phyloP scores from a whole-genome alignment of 2,113 vertebrate genomes.

The Trochalopteron elliotii region DNA sequence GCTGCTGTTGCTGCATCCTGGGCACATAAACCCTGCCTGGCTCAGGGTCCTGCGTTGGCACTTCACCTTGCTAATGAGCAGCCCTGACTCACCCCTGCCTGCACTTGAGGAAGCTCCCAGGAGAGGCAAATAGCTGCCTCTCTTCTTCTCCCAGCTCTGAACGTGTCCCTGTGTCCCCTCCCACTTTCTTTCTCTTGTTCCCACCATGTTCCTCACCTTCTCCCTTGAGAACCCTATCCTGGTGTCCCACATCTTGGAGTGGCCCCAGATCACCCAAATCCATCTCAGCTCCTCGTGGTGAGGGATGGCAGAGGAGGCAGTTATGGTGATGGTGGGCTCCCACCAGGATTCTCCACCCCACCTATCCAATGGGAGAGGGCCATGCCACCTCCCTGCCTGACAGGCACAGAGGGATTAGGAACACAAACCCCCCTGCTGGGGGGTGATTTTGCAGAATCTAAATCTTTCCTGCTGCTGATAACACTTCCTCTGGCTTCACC shows the following conservation, averaged over 20 bases:
- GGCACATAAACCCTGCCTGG: background rate
- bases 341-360: background rate
- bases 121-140: background rate
- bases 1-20: background rate
- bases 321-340: background rate
- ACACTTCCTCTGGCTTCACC: background rate
- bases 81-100: background rate
- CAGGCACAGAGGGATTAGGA: slow-evolving; percentile 16
- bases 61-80: background rate
- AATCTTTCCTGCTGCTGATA: slow-evolving; percentile 24
- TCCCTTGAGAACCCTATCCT: background rate
- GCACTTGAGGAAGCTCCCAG: background rate
- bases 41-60: background rate
- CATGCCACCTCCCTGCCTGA: accelerated
- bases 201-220: background rate
- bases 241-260: background rate
- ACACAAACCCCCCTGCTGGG: background rate
- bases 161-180: accelerated
- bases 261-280: background rate
- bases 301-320: background rate
- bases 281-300: accelerated
- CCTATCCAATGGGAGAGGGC: background rate
- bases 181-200: background rate
- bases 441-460: slow-evolving; percentile 4
- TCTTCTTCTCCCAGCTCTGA: background rate